Evolutionary conservation across 2,797 vertebrate genomes (phyloP).

Genomic region (Hozukius guyotensis): DNA sequence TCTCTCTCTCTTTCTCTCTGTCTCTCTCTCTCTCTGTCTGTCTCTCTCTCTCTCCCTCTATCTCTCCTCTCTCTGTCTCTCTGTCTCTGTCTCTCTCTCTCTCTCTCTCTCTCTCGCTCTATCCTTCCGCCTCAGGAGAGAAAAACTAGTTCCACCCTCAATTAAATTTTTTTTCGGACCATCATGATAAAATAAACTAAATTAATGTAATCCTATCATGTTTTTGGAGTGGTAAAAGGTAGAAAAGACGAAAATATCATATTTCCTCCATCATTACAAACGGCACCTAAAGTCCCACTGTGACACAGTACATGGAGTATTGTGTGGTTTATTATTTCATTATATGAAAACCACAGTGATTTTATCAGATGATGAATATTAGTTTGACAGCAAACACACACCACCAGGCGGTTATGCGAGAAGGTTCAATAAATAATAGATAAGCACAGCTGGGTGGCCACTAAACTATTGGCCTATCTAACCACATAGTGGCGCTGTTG

Average conservation of each 20-base stretch:
- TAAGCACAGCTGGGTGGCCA: background rate
- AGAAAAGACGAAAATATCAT: background rate
- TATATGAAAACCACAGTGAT: background rate
- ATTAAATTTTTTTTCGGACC: background rate
- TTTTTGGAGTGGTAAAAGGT: background rate
- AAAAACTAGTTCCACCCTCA: constrained; percentile 5
- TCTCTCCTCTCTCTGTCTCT: constrained; percentile 3
- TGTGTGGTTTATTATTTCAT: background rate
- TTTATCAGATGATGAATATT: background rate
- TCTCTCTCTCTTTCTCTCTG: background rate
- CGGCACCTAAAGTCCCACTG: no score
- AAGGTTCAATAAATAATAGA: constrained; percentile 48
- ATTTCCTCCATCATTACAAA: background rate
- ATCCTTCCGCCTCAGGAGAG: background rate
- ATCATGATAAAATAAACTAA: background rate
- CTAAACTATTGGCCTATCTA: background rate
- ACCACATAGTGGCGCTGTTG: constrained; percentile 65
- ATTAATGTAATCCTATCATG: background rate
- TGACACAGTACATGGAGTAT: background rate
- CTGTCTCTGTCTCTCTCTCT: background rate
- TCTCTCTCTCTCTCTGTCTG: background rate
- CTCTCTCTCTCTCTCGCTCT: background rate
- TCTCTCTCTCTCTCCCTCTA: background rate
- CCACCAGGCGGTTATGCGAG: constrained; percentile 21
- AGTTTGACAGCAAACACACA: background rate